These are phyloP conservation scores for Ophioninae sp. DNA, from an alignment of 2,888 invertebrate genomes.

Conservation along the genomic window DNA sequence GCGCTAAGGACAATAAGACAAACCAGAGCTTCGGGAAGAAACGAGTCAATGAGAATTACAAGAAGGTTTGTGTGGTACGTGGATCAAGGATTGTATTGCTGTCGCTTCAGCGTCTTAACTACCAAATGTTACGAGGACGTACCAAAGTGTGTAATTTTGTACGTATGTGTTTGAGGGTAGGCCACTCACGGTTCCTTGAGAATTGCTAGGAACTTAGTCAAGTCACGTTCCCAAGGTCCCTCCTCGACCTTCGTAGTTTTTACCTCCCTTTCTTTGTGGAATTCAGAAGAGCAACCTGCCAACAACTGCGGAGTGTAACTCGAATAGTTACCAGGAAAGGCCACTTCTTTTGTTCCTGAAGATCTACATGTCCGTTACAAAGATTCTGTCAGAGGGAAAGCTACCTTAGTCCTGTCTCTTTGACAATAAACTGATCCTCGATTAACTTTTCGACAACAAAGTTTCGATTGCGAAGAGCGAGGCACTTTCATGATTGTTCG, in stretches of 20 bases:
- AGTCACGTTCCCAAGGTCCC: slow-evolving; percentile 60
- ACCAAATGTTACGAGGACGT: slow-evolving; percentile 1
- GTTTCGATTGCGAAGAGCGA: background rate
- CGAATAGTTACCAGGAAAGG: background rate
- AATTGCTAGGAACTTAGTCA: slow-evolving; percentile 43
- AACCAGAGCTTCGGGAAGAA: slow-evolving; percentile 7
- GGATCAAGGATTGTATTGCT: slow-evolving; percentile 61
- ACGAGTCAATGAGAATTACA: slow-evolving; percentile 56
- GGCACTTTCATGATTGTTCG: background rate
- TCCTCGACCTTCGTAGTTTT: slow-evolving; percentile 47
- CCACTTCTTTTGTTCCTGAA: background rate
- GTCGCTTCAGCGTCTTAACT: slow-evolving; percentile 38
- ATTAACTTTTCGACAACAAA: background rate
- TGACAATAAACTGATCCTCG: background rate
- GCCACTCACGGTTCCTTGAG: slow-evolving; percentile 36
- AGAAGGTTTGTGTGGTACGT: slow-evolving; percentile 46
- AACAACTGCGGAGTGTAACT: background rate
- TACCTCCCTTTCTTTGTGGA: background rate
- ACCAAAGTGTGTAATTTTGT: slow-evolving; percentile 17
- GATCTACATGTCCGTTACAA: background rate
- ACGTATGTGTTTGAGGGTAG: slow-evolving; percentile 14
- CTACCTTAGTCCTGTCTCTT: background rate
- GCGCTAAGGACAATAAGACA: background rate
- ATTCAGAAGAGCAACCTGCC: background rate
- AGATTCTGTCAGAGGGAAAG: background rate